Evolutionary conservation across 2,888 invertebrate genomes (phyloP).

Genomic region (Fabriciana adippe): DNA sequence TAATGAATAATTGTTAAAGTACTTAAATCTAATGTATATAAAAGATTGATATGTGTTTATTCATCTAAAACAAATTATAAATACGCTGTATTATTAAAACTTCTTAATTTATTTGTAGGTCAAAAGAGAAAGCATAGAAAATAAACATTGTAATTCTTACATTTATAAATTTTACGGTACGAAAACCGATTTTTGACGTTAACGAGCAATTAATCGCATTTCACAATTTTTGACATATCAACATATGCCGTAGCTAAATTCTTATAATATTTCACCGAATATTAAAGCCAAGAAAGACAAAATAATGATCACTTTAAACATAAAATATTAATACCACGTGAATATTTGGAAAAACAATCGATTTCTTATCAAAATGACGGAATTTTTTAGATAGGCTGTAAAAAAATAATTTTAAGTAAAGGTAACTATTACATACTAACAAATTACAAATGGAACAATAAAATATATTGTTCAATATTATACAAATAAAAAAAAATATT

Average conservation of each 20-base stretch:
- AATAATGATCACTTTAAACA: too few species aligned
- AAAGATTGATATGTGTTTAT: neutral
- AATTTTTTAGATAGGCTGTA: too few species aligned
- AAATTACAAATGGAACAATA: neutral
- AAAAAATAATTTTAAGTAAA: too few species aligned
- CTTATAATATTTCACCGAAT: neutral
- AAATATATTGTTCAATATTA: neutral
- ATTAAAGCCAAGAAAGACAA: neutral
- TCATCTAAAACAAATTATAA: neutral
- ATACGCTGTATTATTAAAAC: neutral
- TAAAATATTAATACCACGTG: too few species aligned
- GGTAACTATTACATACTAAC: too few species aligned
- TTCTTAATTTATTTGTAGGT: slow-evolving; percentile 20
- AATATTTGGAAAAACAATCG: neutral
- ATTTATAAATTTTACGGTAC: slow-evolving; percentile 33
- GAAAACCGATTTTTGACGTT: slow-evolving; percentile 22
- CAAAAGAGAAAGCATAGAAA: slow-evolving; percentile 34
- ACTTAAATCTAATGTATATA: neutral
- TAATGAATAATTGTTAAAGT: too few species aligned
- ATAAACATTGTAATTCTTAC: slow-evolving; percentile 24
- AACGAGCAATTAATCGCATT: slow-evolving; percentile 33
- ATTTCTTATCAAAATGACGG: too few species aligned
- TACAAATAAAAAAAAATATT: neutral
- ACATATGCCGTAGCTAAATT: neutral
- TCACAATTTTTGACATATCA: slow-evolving; percentile 16